Conservation (phyloP, 2,888 invertebrate species). For the Lumbricus terrestris region DNA sequence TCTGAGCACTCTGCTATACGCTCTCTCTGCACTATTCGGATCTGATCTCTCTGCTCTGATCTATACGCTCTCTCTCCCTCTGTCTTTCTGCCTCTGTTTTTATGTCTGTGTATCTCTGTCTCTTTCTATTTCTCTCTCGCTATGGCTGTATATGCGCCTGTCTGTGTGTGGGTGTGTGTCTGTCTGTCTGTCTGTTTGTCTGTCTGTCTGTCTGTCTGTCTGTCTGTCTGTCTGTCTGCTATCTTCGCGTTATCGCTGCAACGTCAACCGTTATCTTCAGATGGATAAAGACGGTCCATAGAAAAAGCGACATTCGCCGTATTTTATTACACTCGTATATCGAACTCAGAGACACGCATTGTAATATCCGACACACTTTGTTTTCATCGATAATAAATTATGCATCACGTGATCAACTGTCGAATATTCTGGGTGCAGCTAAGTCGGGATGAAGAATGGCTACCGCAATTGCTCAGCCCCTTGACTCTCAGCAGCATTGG, state of each 20-base stretch:
- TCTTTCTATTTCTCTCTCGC: conserved; percentile 20
- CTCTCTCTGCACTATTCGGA: background rate
- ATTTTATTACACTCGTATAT: too few relatives aligned
- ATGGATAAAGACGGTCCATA: too few relatives aligned
- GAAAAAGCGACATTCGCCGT: too few relatives aligned
- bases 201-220: background rate
- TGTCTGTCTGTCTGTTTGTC: background rate
- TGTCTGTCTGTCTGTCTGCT: conserved; percentile 7
- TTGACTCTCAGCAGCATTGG: too few relatives aligned
- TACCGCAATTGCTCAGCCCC: too few relatives aligned
- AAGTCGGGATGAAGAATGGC: too few relatives aligned
- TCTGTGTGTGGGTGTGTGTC: background rate
- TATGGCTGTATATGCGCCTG: background rate
- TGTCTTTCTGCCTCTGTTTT: conserved; percentile 20
- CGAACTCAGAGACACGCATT: too few relatives aligned
- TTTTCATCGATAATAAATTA: too few relatives aligned
- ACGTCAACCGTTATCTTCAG: background rate
- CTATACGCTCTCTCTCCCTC: background rate
- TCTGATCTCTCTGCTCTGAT: conserved; percentile 10
- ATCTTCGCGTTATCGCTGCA: background rate
- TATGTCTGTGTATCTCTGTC: conserved; percentile 21
- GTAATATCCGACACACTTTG: too few relatives aligned
- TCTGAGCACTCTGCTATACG: too few relatives aligned
- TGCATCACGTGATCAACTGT: too few relatives aligned
- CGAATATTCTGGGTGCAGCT: too few relatives aligned